Evolutionary conservation across 2,888 invertebrate genomes (phyloP), one percentile per base, ranked within the genome.

Genomic region (Papilio gigon): DNA sequence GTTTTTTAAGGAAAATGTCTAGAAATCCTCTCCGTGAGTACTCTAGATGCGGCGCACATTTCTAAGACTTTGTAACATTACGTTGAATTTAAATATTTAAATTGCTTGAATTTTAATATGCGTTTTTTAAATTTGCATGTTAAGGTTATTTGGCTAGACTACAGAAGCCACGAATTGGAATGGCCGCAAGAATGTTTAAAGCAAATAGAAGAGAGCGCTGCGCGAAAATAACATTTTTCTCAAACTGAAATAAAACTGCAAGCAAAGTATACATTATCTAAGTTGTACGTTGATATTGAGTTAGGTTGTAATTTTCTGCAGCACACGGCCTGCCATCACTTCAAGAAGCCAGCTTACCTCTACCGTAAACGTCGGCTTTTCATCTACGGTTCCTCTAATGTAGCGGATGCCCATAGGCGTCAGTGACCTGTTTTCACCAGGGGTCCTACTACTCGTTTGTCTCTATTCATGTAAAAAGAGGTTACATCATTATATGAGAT

Each of bases 71-170:
- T 20, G 20, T 20, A 59, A 59, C 14, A 25, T 59, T 66, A 22
- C 35, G 44, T 20, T 22, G 8, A 61, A 67, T 61, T 67, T 67
- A 62, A 62, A 67, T 67, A 62, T 62, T 67, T 33, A 62, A 67
- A 62, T 67, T 67, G 17, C 42, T 61, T 42, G 30, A 67, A 62
- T 62, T n/a, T 56, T 61, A 62, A 67, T 62, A 62, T 42, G 62
- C 42, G 33, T 67, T 67, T 67, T 62, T 56, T 42, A 30, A 61
- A 67, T 61, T 67, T 44, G 44, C 58, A 65, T 59, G 22, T 42
- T 22, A 66, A 22, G 42, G 62, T 53, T 67, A 67, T 62, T 62
- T 30, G 62, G 61, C 56, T 67, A 53, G 62, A 61, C 53, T 62
- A 42, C 62, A 42, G 33, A 44, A 62, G 12, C 62, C 22, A 40